Percentiles rank a stretch among this genome's conserved stretches.
Conservation (phyloP, 2,888 invertebrate species). For the Synergus japonicus region DNA sequence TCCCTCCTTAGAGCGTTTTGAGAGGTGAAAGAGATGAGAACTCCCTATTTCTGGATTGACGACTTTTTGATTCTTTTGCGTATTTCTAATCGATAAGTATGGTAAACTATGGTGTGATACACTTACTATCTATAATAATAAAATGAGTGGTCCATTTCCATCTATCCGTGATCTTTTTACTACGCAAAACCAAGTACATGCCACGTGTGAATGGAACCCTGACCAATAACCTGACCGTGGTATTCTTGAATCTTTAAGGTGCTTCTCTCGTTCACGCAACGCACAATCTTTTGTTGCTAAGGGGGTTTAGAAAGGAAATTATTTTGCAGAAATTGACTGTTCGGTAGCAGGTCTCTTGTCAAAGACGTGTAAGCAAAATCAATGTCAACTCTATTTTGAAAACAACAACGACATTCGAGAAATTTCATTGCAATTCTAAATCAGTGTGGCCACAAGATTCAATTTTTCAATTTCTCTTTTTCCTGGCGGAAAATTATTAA, state of each 20-base stretch:
- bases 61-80: background rate
- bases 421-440: too few relatives aligned
- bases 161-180: slow-evolving; percentile 53
- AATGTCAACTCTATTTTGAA: background rate
- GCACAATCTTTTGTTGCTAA: slow-evolving; percentile 37
- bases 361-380: background rate
- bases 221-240: slow-evolving; percentile 18
- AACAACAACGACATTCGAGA: too few relatives aligned
- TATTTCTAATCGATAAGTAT: background rate
- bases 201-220: slow-evolving; percentile 39
- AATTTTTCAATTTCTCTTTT: too few relatives aligned
- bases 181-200: background rate
- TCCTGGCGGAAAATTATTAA: too few relatives aligned
- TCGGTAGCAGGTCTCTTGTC: slow-evolving; percentile 7
- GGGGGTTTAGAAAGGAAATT: slow-evolving; percentile 34
- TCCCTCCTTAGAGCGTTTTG: slow-evolving; percentile 15
- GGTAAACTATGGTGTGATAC: background rate
- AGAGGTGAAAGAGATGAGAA: slow-evolving; percentile 39
- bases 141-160: slow-evolving; percentile 60
- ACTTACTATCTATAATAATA: background rate
- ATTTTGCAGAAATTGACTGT: slow-evolving; percentile 12
- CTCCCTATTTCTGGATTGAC: slow-evolving; percentile 23
- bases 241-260: background rate
- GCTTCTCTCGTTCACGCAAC: slow-evolving; percentile 32
- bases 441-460: too few relatives aligned